phyloP scores from a whole-genome alignment of 2,888 invertebrate genomes.

The Campoplex capitator region DNA sequence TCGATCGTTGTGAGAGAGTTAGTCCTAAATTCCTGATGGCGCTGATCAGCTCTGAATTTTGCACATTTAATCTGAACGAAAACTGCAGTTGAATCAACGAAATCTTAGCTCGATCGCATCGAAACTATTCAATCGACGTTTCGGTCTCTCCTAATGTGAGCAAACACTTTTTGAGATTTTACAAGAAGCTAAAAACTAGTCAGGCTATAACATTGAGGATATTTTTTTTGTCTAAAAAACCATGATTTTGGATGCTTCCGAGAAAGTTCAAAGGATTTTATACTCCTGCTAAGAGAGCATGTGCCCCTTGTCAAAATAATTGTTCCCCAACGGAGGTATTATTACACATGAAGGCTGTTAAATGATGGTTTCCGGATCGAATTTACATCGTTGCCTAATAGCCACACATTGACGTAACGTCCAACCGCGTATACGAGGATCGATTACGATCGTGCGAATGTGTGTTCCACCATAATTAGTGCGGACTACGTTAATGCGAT shows the following conservation, averaged over 20 bases:
- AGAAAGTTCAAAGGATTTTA: background rate
- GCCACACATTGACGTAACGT: slow-evolving; percentile 38
- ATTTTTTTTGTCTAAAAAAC: background rate
- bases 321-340: background rate
- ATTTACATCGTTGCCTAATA: slow-evolving; percentile 59
- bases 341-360: slow-evolving; percentile 7
- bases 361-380: slow-evolving; percentile 62
- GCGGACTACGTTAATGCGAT: slow-evolving; percentile 65
- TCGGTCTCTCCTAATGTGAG: too few relatives aligned
- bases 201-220: background rate
- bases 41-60: too few relatives aligned
- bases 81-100: too few relatives aligned
- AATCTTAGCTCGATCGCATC: too few relatives aligned
- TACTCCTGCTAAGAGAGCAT: background rate
- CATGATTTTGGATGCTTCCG: background rate
- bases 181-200: too few relatives aligned
- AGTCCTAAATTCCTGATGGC: too few relatives aligned
- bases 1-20: too few relatives aligned
- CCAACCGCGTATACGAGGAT: slow-evolving; percentile 36
- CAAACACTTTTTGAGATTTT: too few relatives aligned
- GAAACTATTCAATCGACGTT: too few relatives aligned
- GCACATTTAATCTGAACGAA: too few relatives aligned
- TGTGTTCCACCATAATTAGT: slow-evolving; percentile 68
- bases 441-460: slow-evolving; percentile 68
- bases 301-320: background rate